phyloP scores from a whole-genome alignment of 2,888 invertebrate genomes.

The Bimastos eiseni region DNA sequence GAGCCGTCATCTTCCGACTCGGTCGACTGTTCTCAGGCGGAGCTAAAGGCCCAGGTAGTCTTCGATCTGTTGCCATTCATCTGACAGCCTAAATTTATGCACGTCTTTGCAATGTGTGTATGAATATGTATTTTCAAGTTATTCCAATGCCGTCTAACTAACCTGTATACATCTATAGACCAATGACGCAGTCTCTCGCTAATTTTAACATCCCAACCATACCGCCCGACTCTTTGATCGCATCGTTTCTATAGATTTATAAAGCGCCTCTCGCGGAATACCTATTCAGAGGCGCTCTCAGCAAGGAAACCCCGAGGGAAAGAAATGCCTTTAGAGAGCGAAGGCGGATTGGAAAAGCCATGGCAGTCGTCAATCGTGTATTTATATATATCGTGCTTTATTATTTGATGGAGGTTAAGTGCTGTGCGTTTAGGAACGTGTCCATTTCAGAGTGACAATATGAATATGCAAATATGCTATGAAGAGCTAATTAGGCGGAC shows the following conservation, averaged over 20 bases:
- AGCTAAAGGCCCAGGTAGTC: constrained; percentile 74
- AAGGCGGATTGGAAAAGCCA: too few species aligned
- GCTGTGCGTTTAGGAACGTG: background rate
- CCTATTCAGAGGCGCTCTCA: too few species aligned
- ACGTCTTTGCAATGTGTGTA: background rate
- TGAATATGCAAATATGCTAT: background rate
- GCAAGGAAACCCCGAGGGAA: too few species aligned
- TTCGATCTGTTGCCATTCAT: background rate
- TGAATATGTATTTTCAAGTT: background rate
- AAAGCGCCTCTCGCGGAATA: too few species aligned
- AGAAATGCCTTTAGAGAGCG: too few species aligned
- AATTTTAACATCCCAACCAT: background rate
- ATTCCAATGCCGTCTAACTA: background rate
- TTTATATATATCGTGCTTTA: too few species aligned
- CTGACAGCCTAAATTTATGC: background rate
- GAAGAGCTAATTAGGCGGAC: too few species aligned
- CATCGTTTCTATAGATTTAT: too few species aligned
- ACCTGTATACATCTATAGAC: too few species aligned
- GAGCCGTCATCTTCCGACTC: constrained; percentile 90
- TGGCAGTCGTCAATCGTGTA: too few species aligned
- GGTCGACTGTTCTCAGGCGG: constrained; percentile 86
- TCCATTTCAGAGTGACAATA: background rate
- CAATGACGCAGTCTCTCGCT: background rate
- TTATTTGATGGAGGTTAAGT: background rate
- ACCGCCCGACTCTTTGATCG: background rate